A percentile compares a stretch with the other conserved stretches of the same genome.
phyloP scores from a whole-genome alignment of 2,797 vertebrate species.

The Dallia pectoralis region DNA sequence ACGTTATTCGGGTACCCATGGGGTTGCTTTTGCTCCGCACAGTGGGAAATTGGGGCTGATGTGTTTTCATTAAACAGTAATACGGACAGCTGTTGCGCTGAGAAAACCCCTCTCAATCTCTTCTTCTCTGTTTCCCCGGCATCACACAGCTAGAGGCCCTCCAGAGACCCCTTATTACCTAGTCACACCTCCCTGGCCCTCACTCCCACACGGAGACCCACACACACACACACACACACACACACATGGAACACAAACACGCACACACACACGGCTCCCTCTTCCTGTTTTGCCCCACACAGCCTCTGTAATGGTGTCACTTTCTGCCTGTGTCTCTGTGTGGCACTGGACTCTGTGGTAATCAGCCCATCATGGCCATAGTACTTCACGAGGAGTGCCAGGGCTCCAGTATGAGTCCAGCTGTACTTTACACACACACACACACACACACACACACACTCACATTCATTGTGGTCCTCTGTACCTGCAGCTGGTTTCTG shows the following conservation, averaged over 20 bases:
- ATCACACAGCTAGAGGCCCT: constrained; percentile 39
- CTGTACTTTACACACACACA: constrained; percentile 47
- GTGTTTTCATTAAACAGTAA: constrained; percentile 71
- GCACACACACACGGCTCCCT: constrained; percentile 5
- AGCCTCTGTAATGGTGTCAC: constrained; percentile 36
- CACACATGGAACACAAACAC: too few relatives aligned
- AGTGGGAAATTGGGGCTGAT: constrained; percentile 44
- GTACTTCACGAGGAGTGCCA: constrained; percentile 67
- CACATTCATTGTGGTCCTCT: constrained; percentile 19
- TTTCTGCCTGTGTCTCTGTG: constrained; percentile 45
- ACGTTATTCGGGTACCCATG: constrained; percentile 54
- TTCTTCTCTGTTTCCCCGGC: constrained; percentile 28
- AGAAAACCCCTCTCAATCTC: constrained; percentile 31
- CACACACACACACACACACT: constrained; percentile 32
- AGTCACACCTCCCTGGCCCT: constrained; percentile 17
- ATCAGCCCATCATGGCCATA: constrained; percentile 57
- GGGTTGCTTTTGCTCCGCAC: constrained; percentile 62
- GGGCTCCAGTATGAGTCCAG: constrained; percentile 61
- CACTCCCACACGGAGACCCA: background rate
- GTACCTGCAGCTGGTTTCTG: constrained; percentile 72
- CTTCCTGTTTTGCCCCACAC: background rate
- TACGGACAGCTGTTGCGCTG: constrained; percentile 74
- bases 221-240: constrained; percentile 25
- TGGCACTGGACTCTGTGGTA: constrained; percentile 31
- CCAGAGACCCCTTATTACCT: constrained; percentile 55